Conservation (phyloP, 2,888 invertebrate species). For the Acanthococcus lagerstroemiae region DNA sequence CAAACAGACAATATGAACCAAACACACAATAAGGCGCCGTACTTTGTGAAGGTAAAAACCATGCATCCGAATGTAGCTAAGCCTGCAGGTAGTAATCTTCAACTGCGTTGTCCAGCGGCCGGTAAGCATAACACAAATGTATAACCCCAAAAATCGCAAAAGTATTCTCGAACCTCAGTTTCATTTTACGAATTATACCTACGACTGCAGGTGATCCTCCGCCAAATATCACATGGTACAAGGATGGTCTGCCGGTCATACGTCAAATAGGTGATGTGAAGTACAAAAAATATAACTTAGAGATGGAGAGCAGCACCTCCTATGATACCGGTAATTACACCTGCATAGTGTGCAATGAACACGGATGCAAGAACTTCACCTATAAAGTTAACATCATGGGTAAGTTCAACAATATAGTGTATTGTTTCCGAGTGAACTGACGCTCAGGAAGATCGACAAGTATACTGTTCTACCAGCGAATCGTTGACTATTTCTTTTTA, state of each 20-base stretch:
- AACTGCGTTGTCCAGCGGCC: too few relatives aligned
- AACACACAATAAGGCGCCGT: too few relatives aligned
- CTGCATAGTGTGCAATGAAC: constrained; percentile 71
- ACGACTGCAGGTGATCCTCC: constrained; percentile 55
- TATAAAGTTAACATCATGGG: constrained; percentile 62
- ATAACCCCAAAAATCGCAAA: too few relatives aligned
- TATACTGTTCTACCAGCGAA: not conserved
- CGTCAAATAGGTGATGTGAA: constrained; percentile 55
- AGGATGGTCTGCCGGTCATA: constrained; percentile 57
- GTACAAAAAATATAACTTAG: constrained; percentile 59
- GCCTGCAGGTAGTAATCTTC: too few relatives aligned
- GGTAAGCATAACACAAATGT: too few relatives aligned
- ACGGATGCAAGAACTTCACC: constrained; percentile 66
- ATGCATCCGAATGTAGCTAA: too few relatives aligned
- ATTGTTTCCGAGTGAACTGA: not conserved
- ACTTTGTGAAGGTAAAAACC: too few relatives aligned
- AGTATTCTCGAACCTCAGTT: too few relatives aligned
- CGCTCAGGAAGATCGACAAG: not conserved
- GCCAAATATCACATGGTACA: constrained; percentile 78
- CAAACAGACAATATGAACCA: too few relatives aligned
- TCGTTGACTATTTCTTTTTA: not conserved
- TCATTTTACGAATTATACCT: too few relatives aligned
- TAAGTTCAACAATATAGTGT: constrained; percentile 48
- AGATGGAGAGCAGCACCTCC: constrained; percentile 69
- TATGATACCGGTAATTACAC: constrained; percentile 80